Base-by-base conservation (phyloP, 2,113 vertebrate species). In the Himantopus leucocephalus region DNA sequence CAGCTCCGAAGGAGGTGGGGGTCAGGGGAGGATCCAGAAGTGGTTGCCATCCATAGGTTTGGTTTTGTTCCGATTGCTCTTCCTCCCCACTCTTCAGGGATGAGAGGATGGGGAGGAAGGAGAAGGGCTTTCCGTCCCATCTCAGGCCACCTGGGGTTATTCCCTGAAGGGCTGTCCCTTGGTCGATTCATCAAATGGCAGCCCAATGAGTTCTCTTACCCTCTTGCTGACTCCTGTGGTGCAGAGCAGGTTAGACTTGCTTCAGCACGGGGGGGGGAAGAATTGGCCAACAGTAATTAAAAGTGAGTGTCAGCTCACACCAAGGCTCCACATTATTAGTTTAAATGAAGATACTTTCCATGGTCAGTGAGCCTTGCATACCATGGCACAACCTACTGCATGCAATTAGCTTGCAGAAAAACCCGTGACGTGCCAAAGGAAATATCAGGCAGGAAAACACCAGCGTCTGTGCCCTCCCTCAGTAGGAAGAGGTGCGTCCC, bases 291-390 rank as follows among this genome's bases (percentile, higher is more conserved):
- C 41, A 58, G 26, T 71, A 91, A 94, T 95, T 97, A 93, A 82
- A 89, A 95, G 30, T 74, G 83, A 92, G 77, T 67, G 89, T 70
- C 77, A 90, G n/a, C 56, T 93, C 75, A 80, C 59, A 48, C 16
- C 0, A 2, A 84, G 58, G 85, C 71, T 87, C 63, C 70, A 43
- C 48, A 8, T 78, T 81, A 92, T 78, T 94, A 92, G 39, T 91
- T 94, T 64, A 91, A 96, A 95, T 94, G 73, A 87, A 94, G 76
- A 96, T 68, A 84, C 73, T 92, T 94, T 89, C 91, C 86, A 82
- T 24, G 53, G 62, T 64, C 58, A 60, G n/a, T 27, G 68, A 76
- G 52, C 60, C 76, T 77, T 86, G 82, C 32, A 47, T 52, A 8
- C n/a, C 0, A 0, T 21, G 83, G 60, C 45, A 85, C n/a, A 75